Percentiles rank a stretch among this genome's conserved stretches.
phyloP scores from a whole-genome alignment of 2,113 vertebrate genomes.

The Sinocyclocheilus grahami region DNA sequence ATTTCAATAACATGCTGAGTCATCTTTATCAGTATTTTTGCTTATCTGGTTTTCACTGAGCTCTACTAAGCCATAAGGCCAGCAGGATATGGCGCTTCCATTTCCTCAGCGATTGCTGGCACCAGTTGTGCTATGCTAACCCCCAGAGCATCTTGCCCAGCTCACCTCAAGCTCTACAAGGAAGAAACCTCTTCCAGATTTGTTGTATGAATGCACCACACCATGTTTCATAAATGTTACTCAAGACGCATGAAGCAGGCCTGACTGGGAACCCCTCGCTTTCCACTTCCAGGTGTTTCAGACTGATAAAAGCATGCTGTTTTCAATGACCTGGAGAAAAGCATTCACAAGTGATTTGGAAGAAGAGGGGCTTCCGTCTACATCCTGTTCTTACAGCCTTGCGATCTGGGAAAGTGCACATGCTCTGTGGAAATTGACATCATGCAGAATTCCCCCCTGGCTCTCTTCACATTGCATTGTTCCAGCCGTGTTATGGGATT shows the following conservation, averaged over 20 bases:
- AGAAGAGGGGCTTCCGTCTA: conserved; percentile 7
- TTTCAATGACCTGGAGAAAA: conserved; percentile 19
- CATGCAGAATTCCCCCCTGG: conserved; percentile 24
- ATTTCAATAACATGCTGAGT: conserved; percentile 14
- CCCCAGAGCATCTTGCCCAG: neutral
- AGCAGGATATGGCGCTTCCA: conserved; percentile 22
- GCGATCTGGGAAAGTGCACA: neutral
- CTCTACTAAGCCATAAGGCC: conserved; percentile 45
- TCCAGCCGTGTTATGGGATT: conserved; percentile 12
- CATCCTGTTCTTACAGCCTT: conserved; percentile 7
- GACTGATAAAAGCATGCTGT: conserved; percentile 46
- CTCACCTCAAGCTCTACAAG: conserved; percentile 21
- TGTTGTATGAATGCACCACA: conserved; percentile 3
- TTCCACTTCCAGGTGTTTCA: conserved; percentile 50
- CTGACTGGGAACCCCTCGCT: conserved; percentile 16
- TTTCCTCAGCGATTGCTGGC: neutral
- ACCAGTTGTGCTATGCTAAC: neutral
- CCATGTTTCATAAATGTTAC: conserved; percentile 45
- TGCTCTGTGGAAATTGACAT: neutral
- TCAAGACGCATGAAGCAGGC: conserved; percentile 13
- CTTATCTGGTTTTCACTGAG: conserved; percentile 40
- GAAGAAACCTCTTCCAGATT: conserved; percentile 21
- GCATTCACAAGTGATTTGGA: neutral
- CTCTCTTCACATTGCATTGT: conserved; percentile 32
- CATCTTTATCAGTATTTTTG: conserved; percentile 40